Conservation (phyloP, 2,113 vertebrate genomes). For the Eclectus roratus region DNA sequence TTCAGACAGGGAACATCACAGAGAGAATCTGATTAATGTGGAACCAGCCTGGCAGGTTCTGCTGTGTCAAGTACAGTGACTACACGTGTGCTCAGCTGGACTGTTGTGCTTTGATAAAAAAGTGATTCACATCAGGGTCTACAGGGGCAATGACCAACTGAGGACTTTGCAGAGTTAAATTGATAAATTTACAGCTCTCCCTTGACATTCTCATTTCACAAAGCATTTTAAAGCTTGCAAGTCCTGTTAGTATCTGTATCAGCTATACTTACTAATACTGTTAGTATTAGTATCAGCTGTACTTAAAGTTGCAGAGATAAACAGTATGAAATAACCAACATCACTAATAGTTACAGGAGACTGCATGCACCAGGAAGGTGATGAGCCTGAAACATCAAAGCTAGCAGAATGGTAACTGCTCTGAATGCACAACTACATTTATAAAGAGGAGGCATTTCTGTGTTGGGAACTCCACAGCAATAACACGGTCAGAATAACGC, state of each 20-base stretch:
- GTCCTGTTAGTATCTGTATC: not conserved
- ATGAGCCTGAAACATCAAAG: not conserved
- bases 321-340: not conserved
- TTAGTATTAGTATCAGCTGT: not conserved
- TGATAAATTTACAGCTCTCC: not conserved
- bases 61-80: not conserved
- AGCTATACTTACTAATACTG: not conserved
- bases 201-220: not conserved
- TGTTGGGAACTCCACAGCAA: slow-evolving; percentile 18
- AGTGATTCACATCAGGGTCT: not conserved
- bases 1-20: not conserved
- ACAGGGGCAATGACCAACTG: not conserved
- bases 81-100: not conserved
- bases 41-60: not conserved
- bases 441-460: not conserved
- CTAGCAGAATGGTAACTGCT: not conserved
- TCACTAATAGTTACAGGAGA: not conserved
- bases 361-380: not conserved
- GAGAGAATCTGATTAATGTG: not conserved
- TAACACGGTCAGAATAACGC: not conserved
- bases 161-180: not conserved
- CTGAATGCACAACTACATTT: not conserved
- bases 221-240: not conserved
- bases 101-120: not conserved
- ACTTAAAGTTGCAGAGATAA: not conserved